Conservation (phyloP, 2,888 invertebrate species). For the Catocala nupta region DNA sequence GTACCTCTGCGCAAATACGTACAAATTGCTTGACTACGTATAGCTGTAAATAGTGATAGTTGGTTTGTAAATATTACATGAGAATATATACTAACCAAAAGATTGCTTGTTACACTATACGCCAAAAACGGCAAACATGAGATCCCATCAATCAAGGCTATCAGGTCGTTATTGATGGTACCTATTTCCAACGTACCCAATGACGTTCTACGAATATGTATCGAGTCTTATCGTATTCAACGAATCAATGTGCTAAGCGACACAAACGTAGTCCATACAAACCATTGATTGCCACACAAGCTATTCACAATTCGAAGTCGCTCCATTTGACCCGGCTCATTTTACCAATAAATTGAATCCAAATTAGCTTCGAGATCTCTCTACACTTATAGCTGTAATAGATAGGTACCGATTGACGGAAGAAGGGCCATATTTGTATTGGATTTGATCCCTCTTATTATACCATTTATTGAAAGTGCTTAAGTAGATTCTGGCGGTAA, state of each 20-base stretch:
- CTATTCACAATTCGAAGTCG: constrained; percentile 35
- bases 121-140: too few relatives aligned
- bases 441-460: too few relatives aligned
- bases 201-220: background rate
- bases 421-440: constrained; percentile 1
- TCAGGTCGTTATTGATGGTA: too few relatives aligned
- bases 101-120: too few relatives aligned
- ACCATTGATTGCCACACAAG: constrained; percentile 30
- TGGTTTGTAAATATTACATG: too few relatives aligned
- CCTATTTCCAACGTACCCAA: too few relatives aligned
- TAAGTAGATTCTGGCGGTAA: too few relatives aligned
- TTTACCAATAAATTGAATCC: constrained; percentile 43
- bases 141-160: background rate
- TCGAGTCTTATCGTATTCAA: background rate
- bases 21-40: too few relatives aligned
- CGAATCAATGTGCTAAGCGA: background rate
- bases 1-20: too few relatives aligned
- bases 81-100: too few relatives aligned
- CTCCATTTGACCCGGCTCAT: constrained; percentile 42
- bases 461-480: too few relatives aligned
- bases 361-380: constrained; percentile 37
- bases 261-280: constrained; percentile 12
- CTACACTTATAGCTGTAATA: constrained; percentile 9
- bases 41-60: too few relatives aligned
- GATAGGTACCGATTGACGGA: background rate